Conservation (phyloP, 1,140 invertebrate species). For the Piezodorus guildinii region DNA sequence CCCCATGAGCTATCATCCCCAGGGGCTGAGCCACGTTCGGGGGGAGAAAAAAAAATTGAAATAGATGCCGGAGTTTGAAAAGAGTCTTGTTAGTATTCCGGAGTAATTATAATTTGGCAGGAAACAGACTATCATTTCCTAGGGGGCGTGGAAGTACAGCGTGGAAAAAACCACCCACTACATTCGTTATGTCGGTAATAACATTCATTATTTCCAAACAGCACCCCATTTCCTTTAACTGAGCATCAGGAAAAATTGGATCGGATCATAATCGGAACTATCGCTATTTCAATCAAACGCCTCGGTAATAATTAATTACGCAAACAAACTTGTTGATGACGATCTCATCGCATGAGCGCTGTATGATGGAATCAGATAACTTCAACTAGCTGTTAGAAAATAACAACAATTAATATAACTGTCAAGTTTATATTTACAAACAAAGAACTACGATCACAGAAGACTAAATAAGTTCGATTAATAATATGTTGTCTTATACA, state of each 20-base stretch:
- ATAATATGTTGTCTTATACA: too few species aligned
- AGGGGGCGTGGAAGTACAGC: conserved; percentile 17
- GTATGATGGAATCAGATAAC: not conserved
- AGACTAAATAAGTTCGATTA: too few species aligned
- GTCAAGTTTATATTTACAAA: too few species aligned
- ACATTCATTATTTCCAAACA: not conserved
- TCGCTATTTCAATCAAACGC: not conserved
- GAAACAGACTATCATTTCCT: conserved; percentile 15
- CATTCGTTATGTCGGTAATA: conserved; percentile 7
- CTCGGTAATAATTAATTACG: conserved; percentile 8
- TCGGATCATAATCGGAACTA: not conserved
- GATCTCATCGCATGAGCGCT: not conserved
- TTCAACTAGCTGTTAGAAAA: too few species aligned
- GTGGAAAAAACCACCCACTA: conserved; percentile 13
- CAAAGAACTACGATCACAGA: too few species aligned
- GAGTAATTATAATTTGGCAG: conserved; percentile 18
- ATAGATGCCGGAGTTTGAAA: not conserved
- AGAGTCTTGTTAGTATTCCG: conserved; percentile 17
- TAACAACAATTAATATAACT: too few species aligned
- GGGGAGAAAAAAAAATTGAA: conserved; percentile 3
- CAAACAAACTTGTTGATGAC: not conserved
- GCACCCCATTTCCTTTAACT: not conserved
- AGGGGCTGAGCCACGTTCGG: not conserved
- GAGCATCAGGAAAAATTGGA: not conserved
- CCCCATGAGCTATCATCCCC: not conserved